Evolutionary conservation across 2,797 vertebrate genomes (phyloP), one percentile per base, ranked within the genome.

Genomic region (Clarias fuscus): DNA sequence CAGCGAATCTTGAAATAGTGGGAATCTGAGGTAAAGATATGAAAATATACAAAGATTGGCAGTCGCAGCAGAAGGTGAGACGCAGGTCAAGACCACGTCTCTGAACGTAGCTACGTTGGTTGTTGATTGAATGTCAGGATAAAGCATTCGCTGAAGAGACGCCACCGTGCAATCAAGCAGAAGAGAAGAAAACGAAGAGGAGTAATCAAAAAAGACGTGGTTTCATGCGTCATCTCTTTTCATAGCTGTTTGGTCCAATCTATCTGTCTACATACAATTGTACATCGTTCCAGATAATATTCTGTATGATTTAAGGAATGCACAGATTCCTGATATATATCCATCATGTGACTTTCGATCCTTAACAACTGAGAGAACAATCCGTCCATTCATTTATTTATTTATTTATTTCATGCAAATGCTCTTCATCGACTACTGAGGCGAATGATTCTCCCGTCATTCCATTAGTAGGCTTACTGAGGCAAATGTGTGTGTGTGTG

Each of bases 391-490:
- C 91, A 92, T 89, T 89, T n/a, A 83, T 90, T 91, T 91, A 14
- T 56, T 84, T 40, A 3, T 30, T 90, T 87, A 88, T 90, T 88
- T 91, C 92, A 91, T 88, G 88, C 93, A 92, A 90, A 90, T 92
- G 27, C 67, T 90, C 92, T 92, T 92, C 91, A 92, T 93, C 93
- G 83, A 91, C 92, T 91, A 87, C 89, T 91, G 88, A 89, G 90
- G 91, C 91, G 93, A 93, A 94, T 86, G 68, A 48, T 77, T 81
- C n/a, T 83, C 71, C 84, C 84, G 61, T 91, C 93, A 92, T 88
- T 85, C 90, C 77, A 87, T 89, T 89, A 86, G 89, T 83, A 88
- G 91, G 91, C 90, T 90, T 64, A 88, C 86, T 88, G 91, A 89
- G 88, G 87, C 90, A 93, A 91, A 91, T 92, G 92, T 90, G 91